Conservation (phyloP, 2,888 invertebrate genomes). For the Rapana venosa region DNA sequence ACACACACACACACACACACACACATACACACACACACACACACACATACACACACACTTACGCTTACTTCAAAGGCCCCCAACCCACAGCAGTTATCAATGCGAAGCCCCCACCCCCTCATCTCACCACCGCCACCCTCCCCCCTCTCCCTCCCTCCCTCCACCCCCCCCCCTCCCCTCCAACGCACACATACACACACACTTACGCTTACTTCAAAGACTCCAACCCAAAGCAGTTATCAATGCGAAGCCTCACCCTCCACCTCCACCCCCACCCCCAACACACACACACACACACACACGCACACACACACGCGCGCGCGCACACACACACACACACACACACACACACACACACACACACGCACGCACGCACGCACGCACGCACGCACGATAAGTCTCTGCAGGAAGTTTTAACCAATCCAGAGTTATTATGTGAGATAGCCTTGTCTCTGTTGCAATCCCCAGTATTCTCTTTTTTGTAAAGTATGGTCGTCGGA, state of each 20-base stretch:
- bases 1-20: not conserved
- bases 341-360: not conserved
- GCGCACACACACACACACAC: not conserved
- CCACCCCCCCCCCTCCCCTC: not conserved
- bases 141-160: not conserved
- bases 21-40: not conserved
- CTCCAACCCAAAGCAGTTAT: not conserved
- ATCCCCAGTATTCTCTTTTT: not conserved
- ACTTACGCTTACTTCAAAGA: not conserved
- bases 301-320: not conserved
- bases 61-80: not conserved
- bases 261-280: not conserved
- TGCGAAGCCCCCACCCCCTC: not conserved
- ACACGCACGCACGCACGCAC: not conserved
- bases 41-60: not conserved
- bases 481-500: no score
- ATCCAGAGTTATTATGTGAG: not conserved
- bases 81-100: not conserved
- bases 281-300: not conserved
- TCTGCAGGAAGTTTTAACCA: not conserved
- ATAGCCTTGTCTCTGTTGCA: not conserved
- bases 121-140: no score
- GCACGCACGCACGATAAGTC: not conserved
- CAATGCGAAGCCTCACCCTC: not conserved
- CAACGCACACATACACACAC: not conserved